These are phyloP conservation scores for Macrocentrus cingulum DNA, from an alignment of 1,140 invertebrate genomes.

Conservation along the genomic window DNA sequence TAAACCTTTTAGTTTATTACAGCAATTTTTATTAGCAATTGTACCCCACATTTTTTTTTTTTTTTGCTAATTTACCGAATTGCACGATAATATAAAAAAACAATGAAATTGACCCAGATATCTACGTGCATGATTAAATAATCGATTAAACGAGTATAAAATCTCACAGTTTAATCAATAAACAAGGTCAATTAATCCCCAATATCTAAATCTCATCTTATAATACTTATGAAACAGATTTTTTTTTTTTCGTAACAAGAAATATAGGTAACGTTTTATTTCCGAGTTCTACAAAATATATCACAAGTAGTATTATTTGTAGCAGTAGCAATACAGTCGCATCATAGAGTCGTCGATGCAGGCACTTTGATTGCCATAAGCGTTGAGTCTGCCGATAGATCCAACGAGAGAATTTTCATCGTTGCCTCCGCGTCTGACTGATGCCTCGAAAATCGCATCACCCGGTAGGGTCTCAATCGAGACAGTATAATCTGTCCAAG, in stretches of 20 bases:
- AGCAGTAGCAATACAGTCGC: slow-evolving; percentile 78
- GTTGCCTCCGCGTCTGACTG: slow-evolving; percentile 57
- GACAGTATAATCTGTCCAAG: slow-evolving; percentile 66
- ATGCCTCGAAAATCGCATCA: slow-evolving; percentile 75
- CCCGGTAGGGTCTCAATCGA: slow-evolving; percentile 70
- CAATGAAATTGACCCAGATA: too few species aligned
- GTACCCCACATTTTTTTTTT: too few species aligned
- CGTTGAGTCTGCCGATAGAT: slow-evolving; percentile 76
- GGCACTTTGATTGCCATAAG: slow-evolving; percentile 77
- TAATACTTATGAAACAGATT: too few species aligned
- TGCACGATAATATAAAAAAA: too few species aligned
- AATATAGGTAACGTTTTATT: slow-evolving; percentile 34
- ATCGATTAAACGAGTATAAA: too few species aligned
- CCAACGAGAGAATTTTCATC: slow-evolving; percentile 59
- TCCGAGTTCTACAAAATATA: slow-evolving; percentile 35
- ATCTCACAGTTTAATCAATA: too few species aligned
- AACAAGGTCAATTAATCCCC: too few species aligned
- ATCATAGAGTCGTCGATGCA: slow-evolving; percentile 75
- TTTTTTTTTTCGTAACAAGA: slow-evolving; percentile 15
- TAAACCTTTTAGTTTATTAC: too few species aligned
- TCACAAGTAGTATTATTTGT: slow-evolving; percentile 23
- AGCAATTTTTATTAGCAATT: too few species aligned
- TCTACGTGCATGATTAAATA: too few species aligned
- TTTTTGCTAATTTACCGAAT: too few species aligned
- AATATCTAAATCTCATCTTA: too few species aligned